These are phyloP conservation scores for Bombus ignitus DNA, from an alignment of 1,140 invertebrate species.

Conservation along the genomic window DNA sequence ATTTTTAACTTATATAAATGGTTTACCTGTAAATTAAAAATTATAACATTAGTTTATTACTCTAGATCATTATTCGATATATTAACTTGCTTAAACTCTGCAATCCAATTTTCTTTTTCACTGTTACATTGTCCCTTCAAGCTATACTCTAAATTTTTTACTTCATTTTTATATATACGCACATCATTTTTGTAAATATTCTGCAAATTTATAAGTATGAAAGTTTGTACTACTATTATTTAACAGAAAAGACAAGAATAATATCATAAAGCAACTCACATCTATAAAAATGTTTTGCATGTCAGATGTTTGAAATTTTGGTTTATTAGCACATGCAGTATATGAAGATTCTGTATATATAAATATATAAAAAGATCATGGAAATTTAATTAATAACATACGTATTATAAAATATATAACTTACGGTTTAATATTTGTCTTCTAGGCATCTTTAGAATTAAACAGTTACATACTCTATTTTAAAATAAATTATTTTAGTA, in stretches of 20 bases:
- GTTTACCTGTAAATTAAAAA: conserved; percentile 3
- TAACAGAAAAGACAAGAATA: background rate
- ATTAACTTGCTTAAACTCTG: conserved; percentile 31
- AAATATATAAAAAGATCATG: background rate
- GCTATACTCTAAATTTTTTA: background rate
- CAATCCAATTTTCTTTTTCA: conserved; percentile 14
- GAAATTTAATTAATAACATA: background rate
- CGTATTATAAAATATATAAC: conserved; percentile 28
- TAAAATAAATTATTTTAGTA: conserved; percentile 1
- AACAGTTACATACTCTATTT: background rate
- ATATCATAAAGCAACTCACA: conserved; percentile 29
- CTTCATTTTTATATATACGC: background rate
- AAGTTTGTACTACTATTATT: background rate
- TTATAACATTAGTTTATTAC: background rate
- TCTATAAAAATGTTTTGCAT: conserved; percentile 17
- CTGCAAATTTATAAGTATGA: conserved; percentile 13
- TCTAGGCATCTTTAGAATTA: background rate
- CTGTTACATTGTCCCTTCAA: background rate
- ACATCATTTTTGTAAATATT: background rate
- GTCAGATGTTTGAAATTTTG: conserved; percentile 17
- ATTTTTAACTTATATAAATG: background rate
- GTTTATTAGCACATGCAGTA: conserved; percentile 7
- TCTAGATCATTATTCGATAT: background rate
- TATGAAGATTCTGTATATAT: conserved; percentile 11
- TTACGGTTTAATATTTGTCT: conserved; percentile 27